These are phyloP conservation scores for Venturia canescens DNA, from an alignment of 1,140 invertebrate genomes.

Conservation along the genomic window DNA sequence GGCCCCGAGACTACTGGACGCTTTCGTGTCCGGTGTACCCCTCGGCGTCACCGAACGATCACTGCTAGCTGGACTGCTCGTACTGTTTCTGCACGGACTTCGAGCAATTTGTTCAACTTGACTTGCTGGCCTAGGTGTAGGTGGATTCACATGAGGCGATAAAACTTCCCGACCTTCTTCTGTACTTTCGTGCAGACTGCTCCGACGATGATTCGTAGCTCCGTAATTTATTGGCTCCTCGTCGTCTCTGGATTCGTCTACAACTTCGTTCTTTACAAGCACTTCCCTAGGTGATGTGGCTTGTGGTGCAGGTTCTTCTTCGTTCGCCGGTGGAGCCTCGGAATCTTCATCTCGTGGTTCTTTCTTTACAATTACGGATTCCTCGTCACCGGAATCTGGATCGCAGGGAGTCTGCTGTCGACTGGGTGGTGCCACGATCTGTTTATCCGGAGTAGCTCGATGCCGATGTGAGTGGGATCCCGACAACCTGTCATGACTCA, in stretches of 20 bases:
- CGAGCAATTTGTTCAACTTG: slow-evolving; percentile 70
- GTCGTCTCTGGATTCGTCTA: slow-evolving; percentile 72
- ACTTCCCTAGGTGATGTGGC: slow-evolving; percentile 63
- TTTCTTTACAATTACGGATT: slow-evolving; percentile 72
- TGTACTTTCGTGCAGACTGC: slow-evolving; percentile 65
- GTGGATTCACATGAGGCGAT: slow-evolving; percentile 79
- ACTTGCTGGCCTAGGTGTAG: slow-evolving; percentile 70
- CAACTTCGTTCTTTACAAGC: slow-evolving; percentile 73
- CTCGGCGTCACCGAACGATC: slow-evolving; percentile 85
- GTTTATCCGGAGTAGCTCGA: slow-evolving; percentile 86
- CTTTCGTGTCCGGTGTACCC: slow-evolving; percentile 83
- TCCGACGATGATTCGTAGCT: slow-evolving; percentile 68
- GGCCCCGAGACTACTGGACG: slow-evolving; percentile 86
- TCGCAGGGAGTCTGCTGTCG: slow-evolving; percentile 59
- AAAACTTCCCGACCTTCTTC: slow-evolving; percentile 72
- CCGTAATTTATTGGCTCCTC: slow-evolving; percentile 64
- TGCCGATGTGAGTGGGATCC: slow-evolving; percentile 77
- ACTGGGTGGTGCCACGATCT: slow-evolving; percentile 71
- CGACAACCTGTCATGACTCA: slow-evolving; percentile 76
- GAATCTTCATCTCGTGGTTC: slow-evolving; percentile 73
- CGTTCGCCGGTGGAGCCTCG: slow-evolving; percentile 62
- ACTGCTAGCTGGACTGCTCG: slow-evolving; percentile 83
- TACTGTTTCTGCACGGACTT: slow-evolving; percentile 81
- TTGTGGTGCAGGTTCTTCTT: slow-evolving; percentile 61
- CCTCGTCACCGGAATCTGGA: slow-evolving; percentile 75